Percentiles rank a stretch among this genome's conserved stretches.
Conservation (phyloP, 2,888 invertebrate genomes). For the Erannis defoliaria region DNA sequence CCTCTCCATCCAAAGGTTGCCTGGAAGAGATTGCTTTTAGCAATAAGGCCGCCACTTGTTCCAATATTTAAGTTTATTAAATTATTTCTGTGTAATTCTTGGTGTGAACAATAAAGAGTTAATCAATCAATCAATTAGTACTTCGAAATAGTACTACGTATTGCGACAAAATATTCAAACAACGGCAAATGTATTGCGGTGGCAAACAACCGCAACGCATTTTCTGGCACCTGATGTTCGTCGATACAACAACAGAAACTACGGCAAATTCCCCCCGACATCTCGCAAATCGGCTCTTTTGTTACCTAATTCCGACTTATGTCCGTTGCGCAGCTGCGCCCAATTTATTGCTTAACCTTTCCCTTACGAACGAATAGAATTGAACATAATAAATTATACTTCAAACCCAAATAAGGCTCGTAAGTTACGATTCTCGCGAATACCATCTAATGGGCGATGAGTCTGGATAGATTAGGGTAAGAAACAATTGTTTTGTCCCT, state of each 20-base stretch:
- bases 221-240: constrained; percentile 16
- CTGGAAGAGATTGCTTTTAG: no score
- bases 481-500: constrained; percentile 51
- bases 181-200: constrained; percentile 8
- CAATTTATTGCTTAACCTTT: constrained; percentile 83
- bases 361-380: constrained; percentile 76
- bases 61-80: no score
- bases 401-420: constrained; percentile 83
- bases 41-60: no score
- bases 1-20: no score
- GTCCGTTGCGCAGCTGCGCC: constrained; percentile 81
- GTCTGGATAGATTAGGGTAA: constrained; percentile 73
- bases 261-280: constrained; percentile 47
- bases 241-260: constrained; percentile 31
- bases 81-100: no score
- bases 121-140: no score
- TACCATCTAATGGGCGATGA: constrained; percentile 76
- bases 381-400: constrained; percentile 86
- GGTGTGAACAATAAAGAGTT: no score
- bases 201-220: constrained; percentile 3
- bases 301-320: constrained; percentile 82
- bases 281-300: constrained; percentile 78
- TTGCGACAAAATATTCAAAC: constrained; percentile 13
- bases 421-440: constrained; percentile 77
- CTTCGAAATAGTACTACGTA: no score